Evolutionary conservation across 2,113 vertebrate genomes (phyloP), one percentile per base, ranked within the genome.

Genomic region (Odocoileus virginianus): DNA sequence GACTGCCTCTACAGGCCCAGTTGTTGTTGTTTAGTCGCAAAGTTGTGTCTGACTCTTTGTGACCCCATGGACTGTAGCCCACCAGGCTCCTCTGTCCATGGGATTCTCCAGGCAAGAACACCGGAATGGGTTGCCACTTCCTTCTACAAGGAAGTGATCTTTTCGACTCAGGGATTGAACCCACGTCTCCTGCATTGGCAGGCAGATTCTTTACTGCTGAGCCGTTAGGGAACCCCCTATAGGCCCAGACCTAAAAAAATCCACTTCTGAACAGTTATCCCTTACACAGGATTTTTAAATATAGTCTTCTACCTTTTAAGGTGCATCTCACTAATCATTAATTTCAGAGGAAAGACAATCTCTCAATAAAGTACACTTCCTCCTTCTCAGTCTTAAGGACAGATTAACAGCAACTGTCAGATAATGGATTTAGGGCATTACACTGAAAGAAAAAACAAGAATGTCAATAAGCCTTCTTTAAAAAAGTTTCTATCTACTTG

Each of bases 291-390:
- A 86, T 58, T 94, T 95, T 95, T 74, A 87, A 60, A 28, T 64
- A 78, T 6, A 43, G 3, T 78, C 52, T 74, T 64, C 82, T 71
- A 36, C 14, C 50, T 87, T 97, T 89, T 17, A 93, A 57, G 14
- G 10, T 58, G 2, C 12, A 96, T 84, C 52, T 43, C 21, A 79
- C 57, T 47, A 64, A 85, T 95, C 55, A 95, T 71, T 92, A 52
- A 96, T 95, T 97, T 93, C 36, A 92, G 45, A 50, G 14, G 43
- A 60, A 97, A 97, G 58, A 0, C 19, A 71, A 81, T 87, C 57
- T 84, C 19, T 93, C 71, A 58, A 43, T 87, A 79, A 93, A 89
- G 47, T 14, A 43, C n/a, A 83, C 84, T 96, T 95, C 55, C 45
- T 96, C 74, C 52, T 84, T 25, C 71, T 96, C 47, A 71, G 12